phyloP scores from a whole-genome alignment of 2,888 invertebrate species.

The Heliconius sara region DNA sequence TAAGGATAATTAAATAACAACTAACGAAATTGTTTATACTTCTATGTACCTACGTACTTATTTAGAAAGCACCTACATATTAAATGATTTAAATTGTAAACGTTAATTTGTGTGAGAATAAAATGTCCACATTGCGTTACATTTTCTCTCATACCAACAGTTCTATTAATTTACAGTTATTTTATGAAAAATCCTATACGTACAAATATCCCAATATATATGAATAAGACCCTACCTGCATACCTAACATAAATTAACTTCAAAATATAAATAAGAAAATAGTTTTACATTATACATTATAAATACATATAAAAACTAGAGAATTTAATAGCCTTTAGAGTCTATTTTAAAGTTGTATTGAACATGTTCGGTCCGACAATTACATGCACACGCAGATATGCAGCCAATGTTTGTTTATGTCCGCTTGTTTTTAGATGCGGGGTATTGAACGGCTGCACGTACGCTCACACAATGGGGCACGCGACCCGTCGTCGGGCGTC shows the following conservation, averaged over 20 bases:
- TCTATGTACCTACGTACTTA: no score
- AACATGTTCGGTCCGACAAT: not conserved
- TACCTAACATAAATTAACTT: not conserved
- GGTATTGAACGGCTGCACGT: conserved; percentile 45
- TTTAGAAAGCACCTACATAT: no score
- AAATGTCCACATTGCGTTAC: no score
- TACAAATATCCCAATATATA: no score
- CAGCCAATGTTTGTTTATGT: conserved; percentile 44
- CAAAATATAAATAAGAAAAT: not conserved
- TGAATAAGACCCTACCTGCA: no score
- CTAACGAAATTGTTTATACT: no score
- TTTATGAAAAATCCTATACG: no score
- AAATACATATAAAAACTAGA: not conserved
- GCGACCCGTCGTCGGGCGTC: conserved; percentile 41
- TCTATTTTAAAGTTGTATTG: not conserved
- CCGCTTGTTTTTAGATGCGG: conserved; percentile 43
- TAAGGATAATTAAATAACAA: no score
- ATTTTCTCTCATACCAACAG: no score
- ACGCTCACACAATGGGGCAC: conserved; percentile 48
- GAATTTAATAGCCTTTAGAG: not conserved
- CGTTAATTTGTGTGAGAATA: no score
- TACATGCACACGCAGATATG: not conserved
- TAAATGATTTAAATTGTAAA: no score
- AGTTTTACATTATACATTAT: not conserved
- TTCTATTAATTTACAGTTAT: no score